These are phyloP conservation scores for Cyanistes caeruleus DNA, from an alignment of 2,113 vertebrate species.

Conservation along the genomic window DNA sequence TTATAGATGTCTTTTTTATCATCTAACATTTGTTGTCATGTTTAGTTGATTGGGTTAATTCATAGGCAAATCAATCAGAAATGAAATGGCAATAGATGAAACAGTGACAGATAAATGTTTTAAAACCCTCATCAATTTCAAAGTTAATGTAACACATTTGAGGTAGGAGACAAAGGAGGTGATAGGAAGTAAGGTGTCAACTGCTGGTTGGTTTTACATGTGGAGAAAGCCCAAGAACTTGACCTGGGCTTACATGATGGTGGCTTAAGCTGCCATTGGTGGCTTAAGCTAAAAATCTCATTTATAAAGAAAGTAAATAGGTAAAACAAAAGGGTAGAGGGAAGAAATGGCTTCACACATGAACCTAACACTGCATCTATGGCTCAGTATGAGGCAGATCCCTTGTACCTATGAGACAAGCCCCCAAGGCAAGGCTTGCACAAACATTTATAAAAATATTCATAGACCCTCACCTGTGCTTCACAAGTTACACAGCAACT, in stretches of 20 bases:
- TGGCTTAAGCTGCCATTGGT: not conserved
- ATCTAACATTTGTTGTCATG: not conserved
- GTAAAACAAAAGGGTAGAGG: not conserved
- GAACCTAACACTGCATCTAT: not conserved
- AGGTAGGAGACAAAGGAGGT: not conserved
- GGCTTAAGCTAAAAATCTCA: not conserved
- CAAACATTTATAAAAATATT: not conserved
- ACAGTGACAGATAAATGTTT: not conserved
- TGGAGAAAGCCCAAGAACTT: not conserved
- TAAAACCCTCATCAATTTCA: not conserved
- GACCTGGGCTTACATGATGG: not conserved
- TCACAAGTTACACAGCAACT: not conserved
- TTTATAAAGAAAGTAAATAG: not conserved
- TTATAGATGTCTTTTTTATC: not conserved
- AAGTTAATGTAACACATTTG: not conserved
- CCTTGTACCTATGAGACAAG: not conserved
- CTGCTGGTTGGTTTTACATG: not conserved
- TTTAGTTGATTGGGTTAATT: not conserved
- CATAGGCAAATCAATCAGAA: not conserved
- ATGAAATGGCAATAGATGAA: fast-evolving
- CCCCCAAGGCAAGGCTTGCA: not conserved
- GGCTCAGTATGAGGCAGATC: not conserved
- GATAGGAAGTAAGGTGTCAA: not conserved
- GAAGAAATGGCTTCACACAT: not conserved
- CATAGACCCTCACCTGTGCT: not conserved